Evolutionary conservation across 2,888 invertebrate species (phyloP), one percentile per base, ranked within the genome.

Genomic region (Augiades crinisus): DNA sequence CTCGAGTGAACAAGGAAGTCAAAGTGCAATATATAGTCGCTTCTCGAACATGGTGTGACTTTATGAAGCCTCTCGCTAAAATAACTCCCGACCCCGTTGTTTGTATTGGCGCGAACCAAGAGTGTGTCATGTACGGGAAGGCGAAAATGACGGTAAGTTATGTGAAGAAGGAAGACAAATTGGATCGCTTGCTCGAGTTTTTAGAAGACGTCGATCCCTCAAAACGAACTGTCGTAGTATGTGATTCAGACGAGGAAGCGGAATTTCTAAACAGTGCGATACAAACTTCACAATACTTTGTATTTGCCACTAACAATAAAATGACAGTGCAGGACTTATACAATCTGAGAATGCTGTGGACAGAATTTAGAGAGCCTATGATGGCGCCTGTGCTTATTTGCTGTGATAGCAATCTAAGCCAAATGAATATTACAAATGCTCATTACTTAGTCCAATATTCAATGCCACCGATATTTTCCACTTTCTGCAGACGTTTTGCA

Each of bases 81-180:
- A 84, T 80, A 36, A 88, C 93, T 10, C 81, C 89, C 0, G 90
- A 92, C 63, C 92, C 95, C 0, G 81, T 93, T 0, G 78, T 95
- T 3, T 92, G 94, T 50, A 93, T 96, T 49, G 92, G 93, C 0
- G 93, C 94, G 14, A 92, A 92, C 61, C 90, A 95, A 60, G 96
- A 96, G 78, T 95, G 95, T 38, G 92, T 94, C 0, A 79, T 95
- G 8, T 96, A 94, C 76, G 93, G 93, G 61, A 91, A 71, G 79
- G 90, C 58, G 54, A 81, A 67, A n/a, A 83, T 80, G 10, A 65
- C 76, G 0, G 78, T 86, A 0, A 72, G 72, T 49, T 83, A 82
- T 37, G 70, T 84, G 1, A 71, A 74, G 17, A 75, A 81, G 5
- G 71, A 79, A 1, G 74, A 78, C 2, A 93, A 92, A 73, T 50